These are phyloP conservation scores for Coregonus sp. DNA, from an alignment of 2,797 vertebrate genomes.

Conservation along the genomic window DNA sequence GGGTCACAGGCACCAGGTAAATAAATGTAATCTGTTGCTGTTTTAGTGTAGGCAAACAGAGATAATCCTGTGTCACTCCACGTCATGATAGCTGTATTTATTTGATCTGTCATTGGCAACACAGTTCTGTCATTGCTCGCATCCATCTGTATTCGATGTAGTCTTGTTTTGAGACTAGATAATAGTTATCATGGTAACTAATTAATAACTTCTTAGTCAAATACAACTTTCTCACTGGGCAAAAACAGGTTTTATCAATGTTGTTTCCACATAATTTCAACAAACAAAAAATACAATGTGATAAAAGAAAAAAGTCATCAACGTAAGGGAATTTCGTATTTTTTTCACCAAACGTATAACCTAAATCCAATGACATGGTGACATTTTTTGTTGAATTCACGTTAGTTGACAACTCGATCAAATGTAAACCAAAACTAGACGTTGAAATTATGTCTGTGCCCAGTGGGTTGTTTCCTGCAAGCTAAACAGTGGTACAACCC, in stretches of 20 bases:
- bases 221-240: neutral
- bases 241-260: too few species aligned
- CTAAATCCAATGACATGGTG: too few species aligned
- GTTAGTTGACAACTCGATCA: too few species aligned
- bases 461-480: neutral
- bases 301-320: too few species aligned
- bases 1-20: constrained; percentile 88
- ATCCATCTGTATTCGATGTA: neutral
- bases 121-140: neutral
- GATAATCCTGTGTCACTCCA: neutral
- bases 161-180: neutral
- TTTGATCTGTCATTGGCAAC: neutral
- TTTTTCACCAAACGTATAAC: neutral
- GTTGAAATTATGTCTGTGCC: too few species aligned
- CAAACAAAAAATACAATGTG: too few species aligned
- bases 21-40: neutral
- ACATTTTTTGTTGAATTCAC: too few species aligned
- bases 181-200: neutral
- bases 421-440: too few species aligned
- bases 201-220: neutral
- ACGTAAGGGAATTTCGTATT: too few species aligned
- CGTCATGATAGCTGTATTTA: neutral
- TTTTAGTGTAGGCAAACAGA: neutral
- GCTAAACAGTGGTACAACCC: neutral
- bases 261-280: too few species aligned